These are phyloP conservation scores for Drosophila pegasa DNA, from an alignment of 2,888 invertebrate species.

Conservation along the genomic window DNA sequence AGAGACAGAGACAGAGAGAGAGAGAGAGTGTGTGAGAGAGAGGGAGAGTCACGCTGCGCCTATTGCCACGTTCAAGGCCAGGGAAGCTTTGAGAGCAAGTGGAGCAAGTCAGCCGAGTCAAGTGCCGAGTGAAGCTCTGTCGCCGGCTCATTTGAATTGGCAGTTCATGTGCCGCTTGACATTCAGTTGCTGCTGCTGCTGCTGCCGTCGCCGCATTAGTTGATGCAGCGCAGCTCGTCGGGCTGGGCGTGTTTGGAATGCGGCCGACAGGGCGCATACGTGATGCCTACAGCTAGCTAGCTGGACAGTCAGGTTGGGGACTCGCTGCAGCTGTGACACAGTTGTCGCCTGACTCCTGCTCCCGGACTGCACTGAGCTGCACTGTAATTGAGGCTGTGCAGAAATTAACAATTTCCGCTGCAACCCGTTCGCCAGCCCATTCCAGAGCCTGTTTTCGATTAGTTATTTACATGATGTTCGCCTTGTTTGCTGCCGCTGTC, in stretches of 20 bases:
- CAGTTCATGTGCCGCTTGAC: constrained; percentile 29
- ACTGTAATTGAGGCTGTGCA: constrained; percentile 33
- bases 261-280: constrained; percentile 46
- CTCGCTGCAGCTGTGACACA: constrained; percentile 30
- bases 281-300: constrained; percentile 29
- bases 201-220: constrained; percentile 6
- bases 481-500: constrained; percentile 37
- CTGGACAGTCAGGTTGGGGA: constrained; percentile 17
- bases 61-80: constrained; percentile 51
- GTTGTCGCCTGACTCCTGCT: constrained; percentile 9
- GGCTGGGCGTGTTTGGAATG: constrained; percentile 40
- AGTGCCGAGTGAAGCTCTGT: constrained; percentile 7
- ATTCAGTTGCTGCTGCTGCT: neutral
- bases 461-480: constrained; percentile 60
- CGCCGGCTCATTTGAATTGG: constrained; percentile 43
- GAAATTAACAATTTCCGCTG: constrained; percentile 66
- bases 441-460: constrained; percentile 59
- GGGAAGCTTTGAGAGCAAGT: constrained; percentile 33
- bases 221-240: constrained; percentile 10
- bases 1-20: neutral
- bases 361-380: constrained; percentile 10
- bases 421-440: constrained; percentile 47
- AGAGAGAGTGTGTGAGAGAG: neutral
- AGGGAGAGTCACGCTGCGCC: neutral
- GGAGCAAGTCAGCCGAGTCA: constrained; percentile 38